Evolutionary conservation across 35 echinoderm and acorn worm genomes (phyloP).

Genomic region (Heliocidaris tuberculata): DNA sequence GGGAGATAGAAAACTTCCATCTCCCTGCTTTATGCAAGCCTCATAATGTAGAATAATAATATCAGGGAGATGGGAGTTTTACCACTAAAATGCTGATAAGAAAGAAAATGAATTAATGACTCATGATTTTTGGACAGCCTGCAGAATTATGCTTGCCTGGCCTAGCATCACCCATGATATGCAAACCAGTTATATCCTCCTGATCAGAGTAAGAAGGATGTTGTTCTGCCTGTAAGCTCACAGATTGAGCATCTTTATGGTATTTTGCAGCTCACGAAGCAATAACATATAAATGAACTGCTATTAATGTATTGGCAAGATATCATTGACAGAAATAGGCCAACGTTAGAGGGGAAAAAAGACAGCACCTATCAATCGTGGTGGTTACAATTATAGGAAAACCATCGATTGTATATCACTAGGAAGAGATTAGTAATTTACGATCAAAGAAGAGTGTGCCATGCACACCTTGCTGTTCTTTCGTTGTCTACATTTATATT

Average conservation of each 20-base stretch:
- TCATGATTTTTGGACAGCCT: no score
- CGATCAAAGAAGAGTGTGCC: neutral
- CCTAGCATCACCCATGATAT: neutral
- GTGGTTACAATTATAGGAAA: neutral
- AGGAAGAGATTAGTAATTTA: neutral
- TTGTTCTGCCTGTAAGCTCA: neutral
- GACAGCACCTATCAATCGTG: neutral
- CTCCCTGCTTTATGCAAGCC: no score
- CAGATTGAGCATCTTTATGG: neutral
- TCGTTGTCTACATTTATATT: neutral
- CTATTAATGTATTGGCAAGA: neutral
- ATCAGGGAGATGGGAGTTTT: no score
- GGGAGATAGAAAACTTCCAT: no score
- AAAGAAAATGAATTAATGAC: no score
- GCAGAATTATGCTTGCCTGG: no score
- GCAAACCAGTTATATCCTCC: neutral
- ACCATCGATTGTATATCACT: neutral
- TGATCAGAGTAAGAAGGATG: neutral
- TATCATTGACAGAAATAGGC: neutral
- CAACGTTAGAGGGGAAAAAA: neutral
- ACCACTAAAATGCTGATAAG: no score
- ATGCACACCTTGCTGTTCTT: neutral
- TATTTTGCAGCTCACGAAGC: neutral
- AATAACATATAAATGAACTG: neutral
- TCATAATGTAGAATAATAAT: no score